Conservation (phyloP, 2,888 invertebrate genomes). For the Drosophila niveifrons region DNA sequence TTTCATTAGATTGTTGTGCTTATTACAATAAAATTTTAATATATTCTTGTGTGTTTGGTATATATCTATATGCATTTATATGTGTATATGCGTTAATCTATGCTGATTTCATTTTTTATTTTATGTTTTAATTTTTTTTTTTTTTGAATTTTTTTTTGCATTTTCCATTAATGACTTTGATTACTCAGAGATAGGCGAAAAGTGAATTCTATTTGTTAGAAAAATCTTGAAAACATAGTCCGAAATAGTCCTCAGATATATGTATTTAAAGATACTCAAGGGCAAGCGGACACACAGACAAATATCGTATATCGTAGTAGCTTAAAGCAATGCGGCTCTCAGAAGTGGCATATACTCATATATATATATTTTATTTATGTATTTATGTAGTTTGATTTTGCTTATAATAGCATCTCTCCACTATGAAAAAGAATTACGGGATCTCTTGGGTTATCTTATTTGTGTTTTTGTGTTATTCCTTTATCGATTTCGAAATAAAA, state of each 20-base stretch:
- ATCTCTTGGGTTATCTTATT: not conserved
- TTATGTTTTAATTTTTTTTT: conserved; percentile 27
- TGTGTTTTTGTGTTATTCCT: not conserved
- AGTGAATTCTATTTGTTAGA: not conserved
- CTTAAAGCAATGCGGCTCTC: not conserved
- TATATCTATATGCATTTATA: conserved; percentile 55
- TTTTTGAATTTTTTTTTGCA: conserved; percentile 16
- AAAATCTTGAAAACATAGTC: too few species aligned
- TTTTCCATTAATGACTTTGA: conserved; percentile 11
- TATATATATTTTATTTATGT: conserved; percentile 2
- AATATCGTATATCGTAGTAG: not conserved
- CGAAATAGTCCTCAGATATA: not conserved
- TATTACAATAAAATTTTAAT: conserved; percentile 52
- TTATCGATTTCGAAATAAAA: not conserved
- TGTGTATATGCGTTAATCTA: conserved; percentile 53
- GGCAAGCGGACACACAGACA: not conserved
- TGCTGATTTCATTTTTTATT: conserved; percentile 31
- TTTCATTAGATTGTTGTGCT: conserved; percentile 68
- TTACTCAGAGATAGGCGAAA: not conserved
- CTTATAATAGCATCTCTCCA: not conserved
- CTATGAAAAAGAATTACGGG: not conserved
- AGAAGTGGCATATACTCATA: not conserved
- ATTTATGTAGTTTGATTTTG: not conserved
- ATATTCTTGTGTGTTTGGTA: conserved; percentile 36
- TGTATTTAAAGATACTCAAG: not conserved